Percentiles rank a stretch among this genome's conserved stretches.
Evolutionary conservation across 2,888 invertebrate species (phyloP).

Genomic region (Euphydryas editha): DNA sequence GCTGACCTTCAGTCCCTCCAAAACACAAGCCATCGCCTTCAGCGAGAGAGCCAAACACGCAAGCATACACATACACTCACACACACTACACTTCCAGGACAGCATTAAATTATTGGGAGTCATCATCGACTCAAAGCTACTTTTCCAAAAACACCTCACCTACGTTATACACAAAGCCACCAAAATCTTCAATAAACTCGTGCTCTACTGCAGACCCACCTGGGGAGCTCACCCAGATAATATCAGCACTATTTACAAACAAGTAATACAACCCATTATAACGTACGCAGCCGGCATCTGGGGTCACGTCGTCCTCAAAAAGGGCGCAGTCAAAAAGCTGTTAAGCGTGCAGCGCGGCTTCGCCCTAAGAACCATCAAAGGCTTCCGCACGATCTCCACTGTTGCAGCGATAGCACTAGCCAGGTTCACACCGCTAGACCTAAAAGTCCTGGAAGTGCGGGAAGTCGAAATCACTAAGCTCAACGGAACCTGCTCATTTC

Average conservation of each 20-base stretch:
- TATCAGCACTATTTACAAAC: slow-evolving; percentile 27
- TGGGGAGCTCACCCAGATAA: slow-evolving; percentile 40
- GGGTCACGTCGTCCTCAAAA: slow-evolving; percentile 21
- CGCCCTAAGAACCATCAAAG: too few species aligned
- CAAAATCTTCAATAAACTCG: slow-evolving; percentile 28
- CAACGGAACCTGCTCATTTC: too few species aligned
- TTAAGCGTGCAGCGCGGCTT: too few species aligned
- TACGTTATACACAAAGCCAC: slow-evolving; percentile 22
- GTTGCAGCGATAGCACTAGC: too few species aligned
- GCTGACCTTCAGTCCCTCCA: too few species aligned
- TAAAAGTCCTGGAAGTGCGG: too few species aligned
- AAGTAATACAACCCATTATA: slow-evolving; percentile 41
- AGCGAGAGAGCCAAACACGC: too few species aligned
- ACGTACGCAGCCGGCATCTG: slow-evolving; percentile 38
- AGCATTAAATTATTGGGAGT: slow-evolving; percentile 33
- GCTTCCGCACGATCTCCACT: too few species aligned
- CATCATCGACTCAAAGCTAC: slow-evolving; percentile 24
- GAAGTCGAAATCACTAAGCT: too few species aligned
- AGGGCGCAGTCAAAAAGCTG: too few species aligned
- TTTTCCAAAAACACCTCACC: slow-evolving; percentile 18
- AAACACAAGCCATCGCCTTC: too few species aligned
- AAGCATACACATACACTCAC: background rate
- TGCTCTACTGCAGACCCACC: slow-evolving; percentile 27
- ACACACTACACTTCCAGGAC: background rate
- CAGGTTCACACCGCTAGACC: too few species aligned